A percentile compares a stretch with the other conserved stretches of the same genome.
These are phyloP conservation scores for Pithys albifrons DNA, from an alignment of 2,113 vertebrate genomes.

Conservation along the genomic window DNA sequence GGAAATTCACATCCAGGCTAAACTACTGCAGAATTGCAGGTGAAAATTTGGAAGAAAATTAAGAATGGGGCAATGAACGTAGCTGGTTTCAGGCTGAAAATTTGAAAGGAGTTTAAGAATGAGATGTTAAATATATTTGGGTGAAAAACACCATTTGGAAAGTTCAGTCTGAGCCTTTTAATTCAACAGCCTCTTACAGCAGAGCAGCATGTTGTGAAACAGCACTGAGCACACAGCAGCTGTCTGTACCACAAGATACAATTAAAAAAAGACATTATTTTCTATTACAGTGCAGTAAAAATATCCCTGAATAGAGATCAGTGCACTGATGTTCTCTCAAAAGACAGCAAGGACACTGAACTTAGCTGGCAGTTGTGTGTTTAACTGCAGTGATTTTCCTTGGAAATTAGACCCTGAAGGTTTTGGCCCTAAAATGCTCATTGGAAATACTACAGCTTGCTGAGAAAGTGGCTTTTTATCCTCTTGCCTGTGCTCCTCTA, in stretches of 20 bases:
- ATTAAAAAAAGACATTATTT: background rate
- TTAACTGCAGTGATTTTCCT: background rate
- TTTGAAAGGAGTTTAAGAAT: background rate
- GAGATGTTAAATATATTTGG: background rate
- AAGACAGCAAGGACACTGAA: background rate
- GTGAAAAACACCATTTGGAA: background rate
- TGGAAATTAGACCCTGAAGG: background rate
- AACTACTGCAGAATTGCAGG: background rate
- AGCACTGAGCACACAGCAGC: background rate
- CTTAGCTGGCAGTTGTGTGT: background rate
- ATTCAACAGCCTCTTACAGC: background rate
- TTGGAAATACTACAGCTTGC: background rate
- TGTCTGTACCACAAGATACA: background rate
- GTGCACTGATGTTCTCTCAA: background rate
- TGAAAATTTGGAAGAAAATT: background rate
- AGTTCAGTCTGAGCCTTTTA: background rate
- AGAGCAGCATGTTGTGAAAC: background rate
- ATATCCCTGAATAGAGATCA: background rate
- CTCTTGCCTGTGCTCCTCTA: background rate
- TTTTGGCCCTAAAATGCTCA: background rate
- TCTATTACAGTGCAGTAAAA: background rate
- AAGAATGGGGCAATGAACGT: background rate
- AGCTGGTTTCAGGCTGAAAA: background rate
- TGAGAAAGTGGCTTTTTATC: background rate
- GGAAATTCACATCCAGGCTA: background rate